Base-by-base conservation (phyloP, 2,888 invertebrate species). In the Noctua comes region DNA sequence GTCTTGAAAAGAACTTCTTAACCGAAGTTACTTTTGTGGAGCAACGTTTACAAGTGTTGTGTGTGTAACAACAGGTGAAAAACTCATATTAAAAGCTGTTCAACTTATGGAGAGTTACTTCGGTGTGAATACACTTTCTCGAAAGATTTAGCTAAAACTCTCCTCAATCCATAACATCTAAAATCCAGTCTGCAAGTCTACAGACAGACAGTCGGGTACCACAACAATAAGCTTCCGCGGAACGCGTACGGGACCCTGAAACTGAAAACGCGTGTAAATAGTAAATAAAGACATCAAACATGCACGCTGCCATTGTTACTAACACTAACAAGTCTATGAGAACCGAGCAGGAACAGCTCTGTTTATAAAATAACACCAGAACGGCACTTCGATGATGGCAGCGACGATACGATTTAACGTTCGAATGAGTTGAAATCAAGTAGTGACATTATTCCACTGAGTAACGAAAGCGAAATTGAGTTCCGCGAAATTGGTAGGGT, bases 251-350 rank as follows among this genome's bases (percentile, higher is more conserved):
- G 76, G 70, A 75, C 66, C 77, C 77, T 83, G 68, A 64, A 77
- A 72, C 70, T 72, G 68, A n/a, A 77, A 27, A n/a, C 43, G 36
- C 66, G 71, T 69, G 76, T 84, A 88, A 80, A 84, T 77, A 81
- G 65, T 86, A 76, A 80, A 68, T 79, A 84, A 73, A 70, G 76
- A 80, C 83, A 86, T 84, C 78, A 77, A 84, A 85, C 85, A 78
- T 68, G 64, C 65, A 57, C 73, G 77, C 73, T 46, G 40, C 59
- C 73, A 75, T 81, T 80, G 81, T 85, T 62, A 18, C 21, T 64
- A 48, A 73, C 66, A 72, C 46, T 66, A 57, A 72, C 68, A 78
- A 68, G 68, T 74, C 62, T 48, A n/a, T 71, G 21, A 73, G 68
- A 83, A 59, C 54, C 51, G 48, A 16, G 8, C 40, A 51, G 73